These are phyloP conservation scores for Lagria hirta DNA, from an alignment of 2,888 invertebrate species.

Conservation along the genomic window DNA sequence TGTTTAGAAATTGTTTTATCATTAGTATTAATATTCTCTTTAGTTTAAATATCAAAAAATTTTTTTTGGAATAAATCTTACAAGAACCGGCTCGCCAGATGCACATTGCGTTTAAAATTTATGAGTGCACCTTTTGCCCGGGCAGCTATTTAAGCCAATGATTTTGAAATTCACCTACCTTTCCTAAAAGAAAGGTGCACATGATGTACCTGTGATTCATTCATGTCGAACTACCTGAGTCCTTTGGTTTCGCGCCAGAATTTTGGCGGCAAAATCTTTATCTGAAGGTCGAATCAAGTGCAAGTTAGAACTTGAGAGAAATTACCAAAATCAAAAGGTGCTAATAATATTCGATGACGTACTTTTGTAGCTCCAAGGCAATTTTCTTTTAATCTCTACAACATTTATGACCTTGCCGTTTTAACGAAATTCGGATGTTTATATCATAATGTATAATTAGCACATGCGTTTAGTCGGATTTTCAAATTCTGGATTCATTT, in stretches of 20 bases:
- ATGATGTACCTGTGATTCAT: slow-evolving; percentile 10
- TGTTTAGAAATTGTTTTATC: no score
- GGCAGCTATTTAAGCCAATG: slow-evolving; percentile 2
- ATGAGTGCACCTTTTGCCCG: slow-evolving; percentile 6
- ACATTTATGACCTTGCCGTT: slow-evolving; percentile 1
- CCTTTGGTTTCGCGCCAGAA: slow-evolving; percentile 24
- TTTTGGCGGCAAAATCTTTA: slow-evolving; percentile 20
- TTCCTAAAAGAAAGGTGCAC: slow-evolving; percentile 8
- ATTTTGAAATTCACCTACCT: slow-evolving; percentile 1
- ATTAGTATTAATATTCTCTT: no score
- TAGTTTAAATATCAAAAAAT: no score
- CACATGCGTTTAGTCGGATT: no score
- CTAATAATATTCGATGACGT: slow-evolving; percentile 2
- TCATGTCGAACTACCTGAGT: slow-evolving; percentile 15
- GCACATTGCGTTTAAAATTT: no score
- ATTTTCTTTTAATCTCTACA: slow-evolving; percentile 4
- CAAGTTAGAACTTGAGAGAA: slow-evolving; percentile 9
- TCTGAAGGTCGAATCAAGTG: slow-evolving; percentile 9
- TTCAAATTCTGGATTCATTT: no score
- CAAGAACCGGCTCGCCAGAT: no score
- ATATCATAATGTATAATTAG: slow-evolving; percentile 1
- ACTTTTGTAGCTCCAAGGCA: slow-evolving; percentile 3
- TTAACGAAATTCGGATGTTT: slow-evolving; percentile 9
- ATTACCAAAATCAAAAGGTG: not conserved
- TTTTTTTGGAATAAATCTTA: no score